Percentiles rank a stretch among this genome's conserved stretches.
Conservation (phyloP, 2,113 vertebrate genomes). For the Eonycteris spelaea region DNA sequence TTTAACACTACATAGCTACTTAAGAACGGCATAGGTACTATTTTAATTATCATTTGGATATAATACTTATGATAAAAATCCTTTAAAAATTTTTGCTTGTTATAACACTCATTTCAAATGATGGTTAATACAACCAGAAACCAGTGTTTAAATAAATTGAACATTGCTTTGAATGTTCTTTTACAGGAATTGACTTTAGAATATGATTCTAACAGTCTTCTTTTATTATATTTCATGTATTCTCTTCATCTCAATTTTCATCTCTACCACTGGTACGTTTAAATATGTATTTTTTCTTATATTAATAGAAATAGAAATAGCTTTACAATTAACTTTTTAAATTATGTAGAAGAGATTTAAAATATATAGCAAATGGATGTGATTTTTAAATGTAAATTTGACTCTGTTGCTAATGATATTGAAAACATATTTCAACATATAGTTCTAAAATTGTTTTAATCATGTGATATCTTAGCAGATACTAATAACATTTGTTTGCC, state of each 20-base stretch:
- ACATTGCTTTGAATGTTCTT: neutral
- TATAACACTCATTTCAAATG: neutral
- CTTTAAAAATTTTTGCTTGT: neutral
- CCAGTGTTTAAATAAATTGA: neutral
- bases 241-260: neutral
- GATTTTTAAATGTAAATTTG: neutral
- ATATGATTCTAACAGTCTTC: neutral
- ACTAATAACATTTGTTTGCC: neutral
- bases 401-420: neutral
- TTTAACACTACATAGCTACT: neutral
- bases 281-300: neutral
- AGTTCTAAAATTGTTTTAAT: slow-evolving; percentile 25
- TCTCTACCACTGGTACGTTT: neutral
- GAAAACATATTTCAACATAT: neutral
- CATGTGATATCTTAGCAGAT: neutral
- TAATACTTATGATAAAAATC: slow-evolving; percentile 16
- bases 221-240: neutral
- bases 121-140: neutral
- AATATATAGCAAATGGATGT: neutral
- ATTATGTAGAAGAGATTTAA: neutral
- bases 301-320: neutral
- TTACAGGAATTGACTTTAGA: neutral
- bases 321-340: neutral
- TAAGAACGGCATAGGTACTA: neutral
- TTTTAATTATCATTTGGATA: neutral